Conservation (phyloP, 2,797 vertebrate species). For the Scomberomorus guttatus region DNA sequence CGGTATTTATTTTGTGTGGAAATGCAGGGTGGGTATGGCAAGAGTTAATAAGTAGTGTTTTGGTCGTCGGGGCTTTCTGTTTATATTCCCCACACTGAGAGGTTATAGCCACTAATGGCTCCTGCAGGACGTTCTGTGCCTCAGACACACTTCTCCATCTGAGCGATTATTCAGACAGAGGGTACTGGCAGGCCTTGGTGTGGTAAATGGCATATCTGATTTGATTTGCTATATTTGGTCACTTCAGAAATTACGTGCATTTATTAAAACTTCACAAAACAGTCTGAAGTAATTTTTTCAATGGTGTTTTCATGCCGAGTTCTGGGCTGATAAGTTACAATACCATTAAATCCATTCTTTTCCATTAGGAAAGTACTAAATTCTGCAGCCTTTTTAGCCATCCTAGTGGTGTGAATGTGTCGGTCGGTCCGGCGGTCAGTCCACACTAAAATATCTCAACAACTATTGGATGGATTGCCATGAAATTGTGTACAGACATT, state of each 20-base stretch:
- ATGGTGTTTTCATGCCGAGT: not conserved
- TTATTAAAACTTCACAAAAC: slow-evolving; percentile 9
- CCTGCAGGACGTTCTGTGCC: slow-evolving; percentile 39
- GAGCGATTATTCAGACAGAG: slow-evolving; percentile 41
- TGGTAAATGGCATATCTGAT: slow-evolving; percentile 34
- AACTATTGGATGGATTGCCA: no score
- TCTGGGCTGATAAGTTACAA: not conserved
- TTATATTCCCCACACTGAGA: slow-evolving; percentile 40
- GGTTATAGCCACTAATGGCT: slow-evolving; percentile 51
- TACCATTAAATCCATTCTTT: not conserved
- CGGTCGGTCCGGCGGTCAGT: no score
- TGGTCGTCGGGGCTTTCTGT: slow-evolving; percentile 39
- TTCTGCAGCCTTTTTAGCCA: not conserved
- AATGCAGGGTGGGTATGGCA: not conserved
- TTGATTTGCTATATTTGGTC: slow-evolving; percentile 37
- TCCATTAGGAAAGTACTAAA: not conserved
- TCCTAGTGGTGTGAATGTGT: no score
- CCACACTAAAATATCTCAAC: no score
- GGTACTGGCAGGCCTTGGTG: slow-evolving; percentile 29
- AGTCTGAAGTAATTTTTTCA: not conserved
- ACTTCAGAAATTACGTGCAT: slow-evolving; percentile 8
- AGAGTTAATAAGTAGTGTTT: slow-evolving; percentile 14
- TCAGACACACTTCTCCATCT: slow-evolving; percentile 40
- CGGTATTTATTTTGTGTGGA: not conserved
- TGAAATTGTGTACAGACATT: no score